A percentile compares a stretch with the other conserved stretches of the same genome.
Evolutionary conservation across 2,797 vertebrate species (phyloP).

Genomic region (Peromyscus melanophrys): DNA sequence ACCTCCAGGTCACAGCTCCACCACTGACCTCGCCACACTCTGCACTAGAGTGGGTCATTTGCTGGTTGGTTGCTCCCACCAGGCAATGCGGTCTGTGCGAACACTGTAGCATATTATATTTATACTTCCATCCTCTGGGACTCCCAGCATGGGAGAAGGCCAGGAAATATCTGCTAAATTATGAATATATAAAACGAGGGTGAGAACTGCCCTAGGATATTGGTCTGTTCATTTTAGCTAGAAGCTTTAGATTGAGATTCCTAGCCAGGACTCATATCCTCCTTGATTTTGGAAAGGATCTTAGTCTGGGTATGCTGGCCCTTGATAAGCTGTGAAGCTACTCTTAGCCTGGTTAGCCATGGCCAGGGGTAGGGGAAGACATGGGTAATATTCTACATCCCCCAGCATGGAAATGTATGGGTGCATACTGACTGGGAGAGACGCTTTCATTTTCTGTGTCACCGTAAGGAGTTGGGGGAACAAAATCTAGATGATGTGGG

Average conservation of each 20-base stretch:
- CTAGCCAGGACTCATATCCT: background rate
- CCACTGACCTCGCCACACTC: background rate
- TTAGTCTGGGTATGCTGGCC: background rate
- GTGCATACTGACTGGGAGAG: background rate
- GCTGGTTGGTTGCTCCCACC: background rate
- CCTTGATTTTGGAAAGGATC: background rate
- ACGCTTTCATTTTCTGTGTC: slow-evolving; percentile 47
- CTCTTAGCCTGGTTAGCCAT: background rate
- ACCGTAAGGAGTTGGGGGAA: background rate
- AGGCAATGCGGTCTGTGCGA: background rate
- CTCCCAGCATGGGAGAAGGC: background rate
- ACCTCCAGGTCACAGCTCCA: background rate
- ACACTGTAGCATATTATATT: background rate
- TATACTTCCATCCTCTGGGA: background rate
- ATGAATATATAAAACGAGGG: background rate
- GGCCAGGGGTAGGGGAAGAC: background rate
- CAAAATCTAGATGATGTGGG: background rate
- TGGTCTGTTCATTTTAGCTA: background rate
- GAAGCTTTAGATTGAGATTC: background rate
- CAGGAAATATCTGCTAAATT: slow-evolving; percentile 28
- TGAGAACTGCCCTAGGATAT: background rate
- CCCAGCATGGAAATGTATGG: background rate
- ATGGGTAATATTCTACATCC: background rate
- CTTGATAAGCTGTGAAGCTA: background rate
- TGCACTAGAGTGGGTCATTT: background rate